phyloP scores from a whole-genome alignment of 2,797 vertebrate genomes.

The Liparis tanakae region DNA sequence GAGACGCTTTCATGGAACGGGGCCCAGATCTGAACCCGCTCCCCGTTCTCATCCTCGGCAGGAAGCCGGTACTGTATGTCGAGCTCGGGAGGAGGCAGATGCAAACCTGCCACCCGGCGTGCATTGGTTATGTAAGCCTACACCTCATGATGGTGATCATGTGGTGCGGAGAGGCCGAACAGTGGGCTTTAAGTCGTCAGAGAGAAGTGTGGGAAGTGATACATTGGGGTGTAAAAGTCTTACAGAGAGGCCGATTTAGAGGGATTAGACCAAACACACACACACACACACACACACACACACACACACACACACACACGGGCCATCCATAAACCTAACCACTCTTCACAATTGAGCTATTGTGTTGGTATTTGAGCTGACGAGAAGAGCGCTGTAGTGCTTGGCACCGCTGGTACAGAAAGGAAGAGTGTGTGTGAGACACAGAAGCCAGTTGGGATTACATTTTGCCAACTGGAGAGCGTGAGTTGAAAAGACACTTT shows the following conservation, averaged over 20 bases:
- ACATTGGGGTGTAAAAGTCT: background rate
- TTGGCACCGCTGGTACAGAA: conserved; percentile 33
- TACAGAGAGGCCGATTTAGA: conserved; percentile 9
- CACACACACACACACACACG: conserved; percentile 7
- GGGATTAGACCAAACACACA: background rate
- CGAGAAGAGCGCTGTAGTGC: conserved; percentile 25
- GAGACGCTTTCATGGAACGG: background rate
- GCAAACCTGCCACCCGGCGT: background rate
- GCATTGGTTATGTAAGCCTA: background rate
- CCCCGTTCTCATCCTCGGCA: background rate
- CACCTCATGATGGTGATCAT: background rate
- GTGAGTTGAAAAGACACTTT: conserved; percentile 62
- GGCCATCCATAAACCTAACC: conserved; percentile 16
- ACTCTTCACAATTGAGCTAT: conserved; percentile 55
- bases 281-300: conserved; percentile 15
- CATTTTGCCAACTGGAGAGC: conserved; percentile 63
- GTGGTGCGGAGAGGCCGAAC: background rate
- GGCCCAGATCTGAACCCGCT: background rate
- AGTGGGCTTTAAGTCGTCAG: background rate
- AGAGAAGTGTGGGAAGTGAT: background rate
- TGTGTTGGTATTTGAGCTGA: conserved; percentile 54
- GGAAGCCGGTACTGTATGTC: background rate
- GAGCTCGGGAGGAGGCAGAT: background rate
- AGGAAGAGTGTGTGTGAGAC: background rate
- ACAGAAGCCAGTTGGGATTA: conserved; percentile 29